Conservation (phyloP, 2,113 vertebrate genomes). For the Gymnarchus niloticus region DNA sequence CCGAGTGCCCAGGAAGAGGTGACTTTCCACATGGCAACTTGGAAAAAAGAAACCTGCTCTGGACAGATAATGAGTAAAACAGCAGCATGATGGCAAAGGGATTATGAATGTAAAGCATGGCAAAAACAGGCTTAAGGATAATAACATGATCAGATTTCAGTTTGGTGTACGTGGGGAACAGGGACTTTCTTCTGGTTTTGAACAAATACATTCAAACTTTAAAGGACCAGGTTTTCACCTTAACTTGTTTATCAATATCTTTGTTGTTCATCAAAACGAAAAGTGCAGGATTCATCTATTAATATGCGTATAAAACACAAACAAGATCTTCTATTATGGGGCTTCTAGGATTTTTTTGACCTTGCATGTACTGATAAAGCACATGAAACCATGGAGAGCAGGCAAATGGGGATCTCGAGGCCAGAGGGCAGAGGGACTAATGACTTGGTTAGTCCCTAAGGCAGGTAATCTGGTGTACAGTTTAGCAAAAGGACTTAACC, state of each 20-base stretch:
- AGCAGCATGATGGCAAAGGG: constrained; percentile 27
- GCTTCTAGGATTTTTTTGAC: neutral
- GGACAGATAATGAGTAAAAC: constrained; percentile 29
- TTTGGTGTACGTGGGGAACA: constrained; percentile 17
- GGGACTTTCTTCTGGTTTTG: constrained; percentile 17
- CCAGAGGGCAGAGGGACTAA: neutral
- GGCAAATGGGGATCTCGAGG: neutral
- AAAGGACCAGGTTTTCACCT: neutral
- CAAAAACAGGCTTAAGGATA: constrained; percentile 28
- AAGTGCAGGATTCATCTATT: neutral
- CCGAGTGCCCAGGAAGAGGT: neutral
- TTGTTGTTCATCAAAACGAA: neutral
- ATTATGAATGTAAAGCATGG: constrained; percentile 27
- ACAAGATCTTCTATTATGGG: neutral
- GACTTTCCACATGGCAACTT: neutral
- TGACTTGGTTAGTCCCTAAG: neutral
- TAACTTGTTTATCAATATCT: neutral
- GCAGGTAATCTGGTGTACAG: neutral
- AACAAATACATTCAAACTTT: neutral
- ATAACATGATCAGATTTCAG: constrained; percentile 24
- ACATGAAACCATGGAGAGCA: neutral
- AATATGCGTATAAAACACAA: neutral
- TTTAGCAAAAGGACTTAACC: neutral
- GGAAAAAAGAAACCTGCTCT: neutral
- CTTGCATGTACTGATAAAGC: neutral